phyloP scores from a whole-genome alignment of 1,140 invertebrate species.

The Radopholus similis region DNA sequence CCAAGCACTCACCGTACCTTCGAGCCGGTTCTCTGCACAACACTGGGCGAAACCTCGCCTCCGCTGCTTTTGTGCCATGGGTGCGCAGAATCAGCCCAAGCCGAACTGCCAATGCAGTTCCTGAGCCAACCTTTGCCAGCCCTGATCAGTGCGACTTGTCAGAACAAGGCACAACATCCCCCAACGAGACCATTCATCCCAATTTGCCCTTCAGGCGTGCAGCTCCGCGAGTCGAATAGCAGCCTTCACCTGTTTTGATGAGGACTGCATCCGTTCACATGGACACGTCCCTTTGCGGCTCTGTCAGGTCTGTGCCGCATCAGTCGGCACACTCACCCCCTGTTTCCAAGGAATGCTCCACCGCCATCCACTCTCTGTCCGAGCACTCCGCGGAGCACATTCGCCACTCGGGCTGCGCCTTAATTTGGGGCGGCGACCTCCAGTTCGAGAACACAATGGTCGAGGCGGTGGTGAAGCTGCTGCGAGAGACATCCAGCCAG shows the following conservation, averaged over 20 bases:
- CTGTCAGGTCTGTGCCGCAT: constrained; percentile 71
- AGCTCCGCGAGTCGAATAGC: constrained; percentile 85
- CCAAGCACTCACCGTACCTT: constrained; percentile 63
- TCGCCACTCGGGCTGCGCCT: constrained; percentile 37
- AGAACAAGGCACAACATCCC: constrained; percentile 82
- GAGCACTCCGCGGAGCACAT: constrained; percentile 28
- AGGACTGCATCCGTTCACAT: constrained; percentile 91
- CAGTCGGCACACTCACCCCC: too few species aligned
- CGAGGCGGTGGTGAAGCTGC: constrained; percentile 85
- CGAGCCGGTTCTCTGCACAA: constrained; percentile 64
- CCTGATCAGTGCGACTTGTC: constrained; percentile 86
- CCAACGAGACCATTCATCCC: background rate
- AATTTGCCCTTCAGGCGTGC: constrained; percentile 72
- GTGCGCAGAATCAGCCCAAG: constrained; percentile 82
- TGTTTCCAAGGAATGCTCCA: constrained; percentile 42
- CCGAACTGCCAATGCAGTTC: constrained; percentile 68
- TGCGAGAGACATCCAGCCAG: constrained; percentile 62
- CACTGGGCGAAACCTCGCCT: constrained; percentile 77
- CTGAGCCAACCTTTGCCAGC: constrained; percentile 86
- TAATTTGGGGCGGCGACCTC: constrained; percentile 47
- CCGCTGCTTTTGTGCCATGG: constrained; percentile 92
- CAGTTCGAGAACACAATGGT: constrained; percentile 73
- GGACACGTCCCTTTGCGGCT: constrained; percentile 90
- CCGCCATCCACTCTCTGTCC: constrained; percentile 30
- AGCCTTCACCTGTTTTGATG: constrained; percentile 89